phyloP scores from a whole-genome alignment of 92 coral and sea anemone species.

The Anthopleura xanthogrammica region DNA sequence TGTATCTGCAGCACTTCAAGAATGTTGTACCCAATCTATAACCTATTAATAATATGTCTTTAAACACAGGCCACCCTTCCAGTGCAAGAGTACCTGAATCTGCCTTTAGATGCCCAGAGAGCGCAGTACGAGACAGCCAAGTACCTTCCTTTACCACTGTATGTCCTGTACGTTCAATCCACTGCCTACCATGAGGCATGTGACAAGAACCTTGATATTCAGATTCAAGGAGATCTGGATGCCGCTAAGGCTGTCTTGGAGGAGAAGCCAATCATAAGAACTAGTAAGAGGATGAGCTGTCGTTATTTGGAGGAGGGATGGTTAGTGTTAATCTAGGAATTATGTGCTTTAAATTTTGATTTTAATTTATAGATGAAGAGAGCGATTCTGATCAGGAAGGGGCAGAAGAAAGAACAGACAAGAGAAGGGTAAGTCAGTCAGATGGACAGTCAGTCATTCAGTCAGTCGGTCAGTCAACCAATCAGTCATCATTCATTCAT shows the following conservation, averaged over 20 bases:
- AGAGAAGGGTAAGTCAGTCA: slow-evolving; percentile 61
- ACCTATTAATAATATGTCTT: not conserved
- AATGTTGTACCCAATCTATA: not conserved
- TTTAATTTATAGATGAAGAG: slow-evolving; percentile 55
- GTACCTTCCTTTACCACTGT: slow-evolving; percentile 83
- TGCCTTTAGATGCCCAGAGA: slow-evolving; percentile 82
- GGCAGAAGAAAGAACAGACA: slow-evolving; percentile 64
- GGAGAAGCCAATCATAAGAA: slow-evolving; percentile 57
- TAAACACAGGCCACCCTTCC: slow-evolving; percentile 80
- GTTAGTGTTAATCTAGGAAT: not conserved
- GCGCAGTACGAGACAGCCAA: slow-evolving; percentile 90
- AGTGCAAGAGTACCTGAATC: slow-evolving; percentile 88
- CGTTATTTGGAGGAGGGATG: not conserved
- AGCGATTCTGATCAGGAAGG: slow-evolving; percentile 85
- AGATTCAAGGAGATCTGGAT: slow-evolving; percentile 87
- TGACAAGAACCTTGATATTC: slow-evolving; percentile 72
- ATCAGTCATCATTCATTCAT: not conserved
- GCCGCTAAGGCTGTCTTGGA: slow-evolving; percentile 95
- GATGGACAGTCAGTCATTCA: not conserved
- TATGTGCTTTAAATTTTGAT: not conserved
- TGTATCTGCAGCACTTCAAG: too few species aligned
- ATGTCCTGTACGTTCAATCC: slow-evolving; percentile 87
- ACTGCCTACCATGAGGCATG: slow-evolving; percentile 92
- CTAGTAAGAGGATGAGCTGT: slow-evolving; percentile 8
- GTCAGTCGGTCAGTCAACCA: not conserved